Percentiles rank a stretch among this genome's conserved stretches.
Conservation (phyloP, 2,797 vertebrate genomes). For the Antennarius maculatus region DNA sequence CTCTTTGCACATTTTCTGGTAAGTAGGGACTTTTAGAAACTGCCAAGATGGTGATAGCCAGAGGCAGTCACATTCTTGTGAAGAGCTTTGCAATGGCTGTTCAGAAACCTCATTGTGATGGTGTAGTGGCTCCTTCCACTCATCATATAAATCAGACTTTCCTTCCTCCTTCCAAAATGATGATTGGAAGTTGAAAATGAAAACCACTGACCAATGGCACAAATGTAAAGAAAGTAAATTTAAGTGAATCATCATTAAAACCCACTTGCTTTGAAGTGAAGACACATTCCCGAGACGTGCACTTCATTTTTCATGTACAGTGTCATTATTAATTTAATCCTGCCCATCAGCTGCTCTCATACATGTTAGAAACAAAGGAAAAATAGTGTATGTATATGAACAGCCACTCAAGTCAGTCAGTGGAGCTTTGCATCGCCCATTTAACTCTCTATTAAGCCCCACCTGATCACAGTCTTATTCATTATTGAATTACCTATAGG, state of each 20-base stretch:
- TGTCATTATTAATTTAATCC: conserved; percentile 54
- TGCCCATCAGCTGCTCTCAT: conserved; percentile 37
- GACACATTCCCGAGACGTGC: conserved; percentile 57
- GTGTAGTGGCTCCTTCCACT: too few species aligned
- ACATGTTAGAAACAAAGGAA: conserved; percentile 35
- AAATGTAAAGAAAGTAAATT: conserved; percentile 45
- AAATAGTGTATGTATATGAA: conserved; percentile 12
- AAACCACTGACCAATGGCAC: too few species aligned
- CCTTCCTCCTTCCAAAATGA: too few species aligned
- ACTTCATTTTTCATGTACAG: conserved; percentile 57
- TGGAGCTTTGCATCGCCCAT: conserved; percentile 68
- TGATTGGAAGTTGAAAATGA: too few species aligned
- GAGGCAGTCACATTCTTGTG: too few species aligned
- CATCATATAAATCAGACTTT: too few species aligned
- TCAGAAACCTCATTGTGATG: too few species aligned
- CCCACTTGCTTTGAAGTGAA: conserved; percentile 68
- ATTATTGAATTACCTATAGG: conserved; percentile 71
- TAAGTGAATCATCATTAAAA: conserved; percentile 70
- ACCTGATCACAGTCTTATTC: conserved; percentile 71
- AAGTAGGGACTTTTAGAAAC: too few species aligned
- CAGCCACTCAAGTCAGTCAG: conserved; percentile 17
- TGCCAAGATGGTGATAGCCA: too few species aligned
- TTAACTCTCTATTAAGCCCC: conserved; percentile 76
- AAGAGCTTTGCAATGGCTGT: too few species aligned
- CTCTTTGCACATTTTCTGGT: too few species aligned